phyloP scores from a whole-genome alignment of 2,888 invertebrate species.

The Erannis defoliaria region DNA sequence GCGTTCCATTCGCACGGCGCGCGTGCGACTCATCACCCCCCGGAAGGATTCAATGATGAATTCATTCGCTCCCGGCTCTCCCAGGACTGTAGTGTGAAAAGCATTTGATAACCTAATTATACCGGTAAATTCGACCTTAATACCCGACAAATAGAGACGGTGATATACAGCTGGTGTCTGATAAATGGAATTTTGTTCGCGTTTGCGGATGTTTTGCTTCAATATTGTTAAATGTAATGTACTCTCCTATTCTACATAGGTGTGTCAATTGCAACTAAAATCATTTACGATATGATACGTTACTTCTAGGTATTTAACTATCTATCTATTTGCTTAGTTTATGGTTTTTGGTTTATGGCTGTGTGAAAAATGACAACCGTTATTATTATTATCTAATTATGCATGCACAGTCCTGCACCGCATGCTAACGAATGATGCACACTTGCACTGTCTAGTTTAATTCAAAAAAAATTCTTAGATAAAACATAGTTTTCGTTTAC shows the following conservation, averaged over 20 bases:
- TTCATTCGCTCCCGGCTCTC: slow-evolving; percentile 39
- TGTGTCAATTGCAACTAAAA: too few relatives aligned
- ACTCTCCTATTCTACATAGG: not conserved
- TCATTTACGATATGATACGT: too few relatives aligned
- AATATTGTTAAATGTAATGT: not conserved
- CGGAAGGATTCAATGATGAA: slow-evolving; percentile 67
- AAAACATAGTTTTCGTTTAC: too few relatives aligned
- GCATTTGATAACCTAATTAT: slow-evolving; percentile 35
- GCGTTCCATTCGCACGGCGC: slow-evolving; percentile 34
- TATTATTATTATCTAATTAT: too few relatives aligned
- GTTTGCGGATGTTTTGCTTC: slow-evolving; percentile 9
- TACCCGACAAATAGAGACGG: slow-evolving; percentile 17
- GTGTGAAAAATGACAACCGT: too few relatives aligned
- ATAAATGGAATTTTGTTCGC: slow-evolving; percentile 6
- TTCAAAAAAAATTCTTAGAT: too few relatives aligned
- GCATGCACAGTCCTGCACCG: too few relatives aligned
- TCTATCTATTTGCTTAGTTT: too few relatives aligned
- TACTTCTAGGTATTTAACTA: too few relatives aligned
- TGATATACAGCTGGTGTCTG: slow-evolving; percentile 18
- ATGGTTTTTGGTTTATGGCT: too few relatives aligned
- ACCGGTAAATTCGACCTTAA: slow-evolving; percentile 18
- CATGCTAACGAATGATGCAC: too few relatives aligned
- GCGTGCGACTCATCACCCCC: slow-evolving; percentile 54
- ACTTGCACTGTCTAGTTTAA: too few relatives aligned
- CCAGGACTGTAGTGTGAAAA: slow-evolving; percentile 27